phyloP scores from a whole-genome alignment of 2,113 vertebrate genomes.

The Campylomormyrus numenius region DNA sequence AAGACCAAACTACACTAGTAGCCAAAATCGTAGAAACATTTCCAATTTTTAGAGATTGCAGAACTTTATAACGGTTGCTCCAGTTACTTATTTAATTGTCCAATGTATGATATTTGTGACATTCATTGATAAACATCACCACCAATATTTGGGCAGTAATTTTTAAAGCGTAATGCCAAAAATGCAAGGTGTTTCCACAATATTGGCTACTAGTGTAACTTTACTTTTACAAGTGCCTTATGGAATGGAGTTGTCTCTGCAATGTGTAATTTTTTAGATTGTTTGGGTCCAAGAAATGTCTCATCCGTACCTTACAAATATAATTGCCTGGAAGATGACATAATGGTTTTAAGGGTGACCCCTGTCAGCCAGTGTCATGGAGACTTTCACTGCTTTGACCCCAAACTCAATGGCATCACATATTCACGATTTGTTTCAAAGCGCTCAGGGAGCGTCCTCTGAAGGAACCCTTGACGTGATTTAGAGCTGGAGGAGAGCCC shows the following conservation, averaged over 20 bases:
- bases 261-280: not conserved
- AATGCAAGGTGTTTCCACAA: too few relatives aligned
- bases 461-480: slow-evolving; percentile 32
- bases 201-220: not conserved
- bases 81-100: too few relatives aligned
- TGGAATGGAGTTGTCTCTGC: not conserved
- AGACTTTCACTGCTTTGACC: not conserved
- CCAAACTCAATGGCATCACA: not conserved
- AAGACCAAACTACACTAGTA: not conserved
- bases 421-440: not conserved
- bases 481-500: slow-evolving; percentile 38
- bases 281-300: not conserved
- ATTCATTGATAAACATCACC: not conserved
- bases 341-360: not conserved
- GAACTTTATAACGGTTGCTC: too few relatives aligned
- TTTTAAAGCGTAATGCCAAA: too few relatives aligned
- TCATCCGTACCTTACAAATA: not conserved
- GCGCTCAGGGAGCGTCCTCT: slow-evolving; percentile 30
- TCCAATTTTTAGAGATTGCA: too few relatives aligned
- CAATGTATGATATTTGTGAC: too few relatives aligned
- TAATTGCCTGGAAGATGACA: not conserved
- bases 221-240: not conserved
- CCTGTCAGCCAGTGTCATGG: not conserved
- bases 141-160: not conserved
- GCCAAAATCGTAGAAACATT: too few relatives aligned